phyloP scores from a whole-genome alignment of 1,140 invertebrate genomes.

The Triops cancriformis region DNA sequence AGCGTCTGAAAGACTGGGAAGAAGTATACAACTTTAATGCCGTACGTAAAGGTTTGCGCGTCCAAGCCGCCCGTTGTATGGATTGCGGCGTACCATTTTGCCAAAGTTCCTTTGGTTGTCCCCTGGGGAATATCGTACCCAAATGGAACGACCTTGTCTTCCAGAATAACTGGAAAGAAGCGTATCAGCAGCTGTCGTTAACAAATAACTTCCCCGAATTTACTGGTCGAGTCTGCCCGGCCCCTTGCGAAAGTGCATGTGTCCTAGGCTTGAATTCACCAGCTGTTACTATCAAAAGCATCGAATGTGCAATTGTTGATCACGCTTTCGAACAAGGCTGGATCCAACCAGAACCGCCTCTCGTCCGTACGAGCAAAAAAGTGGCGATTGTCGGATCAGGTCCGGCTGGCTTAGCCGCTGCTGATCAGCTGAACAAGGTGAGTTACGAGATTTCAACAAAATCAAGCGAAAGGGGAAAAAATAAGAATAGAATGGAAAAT shows the following conservation, averaged over 20 bases:
- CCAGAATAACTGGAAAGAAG: slow-evolving; percentile 91
- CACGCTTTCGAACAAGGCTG: slow-evolving; percentile 94
- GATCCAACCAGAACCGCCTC: slow-evolving; percentile 74
- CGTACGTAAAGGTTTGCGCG: slow-evolving; percentile 75
- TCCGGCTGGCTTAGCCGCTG: slow-evolving; percentile 87
- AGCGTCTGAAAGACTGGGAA: slow-evolving; percentile 86
- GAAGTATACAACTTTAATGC: slow-evolving; percentile 87
- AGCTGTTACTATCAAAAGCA: slow-evolving; percentile 97
- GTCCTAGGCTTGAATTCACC: slow-evolving; percentile 92
- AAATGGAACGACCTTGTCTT: slow-evolving; percentile 98
- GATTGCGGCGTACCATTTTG: slow-evolving; percentile 99
- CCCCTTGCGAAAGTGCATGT: slow-evolving; percentile 97
- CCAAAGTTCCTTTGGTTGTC: slow-evolving; percentile 93
- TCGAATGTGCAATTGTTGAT: slow-evolving; percentile 98
- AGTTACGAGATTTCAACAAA: slow-evolving; percentile 35
- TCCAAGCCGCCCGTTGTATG: slow-evolving; percentile 96
- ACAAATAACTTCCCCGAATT: slow-evolving; percentile 99
- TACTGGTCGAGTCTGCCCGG: slow-evolving; percentile 95
- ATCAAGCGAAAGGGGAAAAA: too few species aligned
- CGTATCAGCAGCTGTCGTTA: slow-evolving; percentile 87
- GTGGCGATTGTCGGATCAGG: slow-evolving; percentile 93
- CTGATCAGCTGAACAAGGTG: slow-evolving; percentile 94
- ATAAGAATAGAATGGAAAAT: too few species aligned
- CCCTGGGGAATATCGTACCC: slow-evolving; percentile 96
- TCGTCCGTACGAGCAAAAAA: slow-evolving; percentile 65